Percentiles rank a stretch among this genome's conserved stretches.
Evolutionary conservation across 2,113 vertebrate species (phyloP).

Genomic region (Cynocephalus volans): DNA sequence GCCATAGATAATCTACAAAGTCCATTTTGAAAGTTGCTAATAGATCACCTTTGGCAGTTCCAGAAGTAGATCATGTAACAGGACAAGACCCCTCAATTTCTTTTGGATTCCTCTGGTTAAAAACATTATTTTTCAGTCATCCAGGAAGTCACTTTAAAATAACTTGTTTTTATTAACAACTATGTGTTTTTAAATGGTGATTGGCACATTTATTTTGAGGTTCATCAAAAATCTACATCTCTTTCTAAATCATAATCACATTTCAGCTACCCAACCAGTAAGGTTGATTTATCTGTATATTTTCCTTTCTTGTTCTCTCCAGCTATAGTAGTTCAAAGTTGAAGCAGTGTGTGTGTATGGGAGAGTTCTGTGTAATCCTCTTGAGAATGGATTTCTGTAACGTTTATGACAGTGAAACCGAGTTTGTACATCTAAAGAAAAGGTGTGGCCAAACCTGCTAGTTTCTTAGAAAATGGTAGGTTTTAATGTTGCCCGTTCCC

Average conservation of each 20-base stretch:
- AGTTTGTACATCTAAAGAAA: slow-evolving; percentile 29
- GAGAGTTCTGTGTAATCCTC: background rate
- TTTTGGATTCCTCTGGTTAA: slow-evolving; percentile 23
- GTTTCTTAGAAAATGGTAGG: slow-evolving; percentile 56
- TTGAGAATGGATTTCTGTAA: background rate
- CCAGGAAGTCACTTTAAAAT: slow-evolving; percentile 39
- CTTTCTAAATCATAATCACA: slow-evolving; percentile 23
- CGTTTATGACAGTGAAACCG: background rate
- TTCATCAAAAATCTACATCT: background rate
- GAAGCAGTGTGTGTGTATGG: background rate
- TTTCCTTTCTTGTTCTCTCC: background rate
- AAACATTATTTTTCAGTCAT: slow-evolving; percentile 50
- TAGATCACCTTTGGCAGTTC: background rate
- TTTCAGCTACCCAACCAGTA: background rate
- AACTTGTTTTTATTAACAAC: slow-evolving; percentile 32
- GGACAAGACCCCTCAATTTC: background rate
- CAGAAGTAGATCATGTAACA: slow-evolving; percentile 1
- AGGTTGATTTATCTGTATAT: background rate
- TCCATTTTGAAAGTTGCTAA: background rate
- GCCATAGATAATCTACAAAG: background rate
- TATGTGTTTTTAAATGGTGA: background rate
- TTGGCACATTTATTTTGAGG: slow-evolving; percentile 22
- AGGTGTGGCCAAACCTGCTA: slow-evolving; percentile 24
- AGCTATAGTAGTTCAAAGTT: background rate
- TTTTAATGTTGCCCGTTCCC: slow-evolving; percentile 71